Evolutionary conservation across 2,888 invertebrate species (phyloP).

Genomic region (Didymodactylos carnosus): DNA sequence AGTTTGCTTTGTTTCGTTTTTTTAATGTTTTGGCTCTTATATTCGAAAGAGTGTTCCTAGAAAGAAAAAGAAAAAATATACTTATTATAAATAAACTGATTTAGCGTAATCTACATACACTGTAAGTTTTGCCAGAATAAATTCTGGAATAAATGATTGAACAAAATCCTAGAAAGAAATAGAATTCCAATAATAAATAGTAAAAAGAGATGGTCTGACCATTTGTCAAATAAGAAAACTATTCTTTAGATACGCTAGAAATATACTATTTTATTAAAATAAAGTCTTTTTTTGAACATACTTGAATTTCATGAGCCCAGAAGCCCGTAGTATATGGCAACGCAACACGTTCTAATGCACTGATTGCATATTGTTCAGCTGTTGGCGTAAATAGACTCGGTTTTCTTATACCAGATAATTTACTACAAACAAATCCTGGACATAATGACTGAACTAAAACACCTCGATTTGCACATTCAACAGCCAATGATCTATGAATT

Average conservation of each 20-base stretch:
- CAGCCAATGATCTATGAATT: conserved; percentile 3
- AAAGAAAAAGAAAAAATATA: too few relatives aligned
- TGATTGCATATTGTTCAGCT: background rate
- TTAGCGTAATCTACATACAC: background rate
- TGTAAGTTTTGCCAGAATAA: background rate
- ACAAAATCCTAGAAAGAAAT: background rate
- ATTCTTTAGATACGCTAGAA: too few relatives aligned
- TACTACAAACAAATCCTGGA: conserved; percentile 73
- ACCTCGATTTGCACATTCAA: conserved; percentile 33
- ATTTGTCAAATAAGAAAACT: too few relatives aligned
- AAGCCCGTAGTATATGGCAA: background rate
- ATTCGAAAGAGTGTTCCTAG: too few relatives aligned
- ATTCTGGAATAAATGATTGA: background rate
- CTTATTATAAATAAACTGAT: too few relatives aligned
- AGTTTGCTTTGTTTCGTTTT: background rate
- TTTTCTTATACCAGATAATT: conserved; percentile 30
- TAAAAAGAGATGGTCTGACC: too few relatives aligned
- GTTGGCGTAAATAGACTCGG: background rate
- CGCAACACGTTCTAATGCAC: background rate
- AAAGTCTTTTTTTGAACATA: background rate
- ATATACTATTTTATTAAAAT: background rate
- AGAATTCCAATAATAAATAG: too few relatives aligned
- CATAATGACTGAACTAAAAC: conserved; percentile 58
- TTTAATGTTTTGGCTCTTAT: background rate
- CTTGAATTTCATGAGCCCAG: background rate